phyloP scores from a whole-genome alignment of 2,113 vertebrate genomes.

The Corapipo altera region DNA sequence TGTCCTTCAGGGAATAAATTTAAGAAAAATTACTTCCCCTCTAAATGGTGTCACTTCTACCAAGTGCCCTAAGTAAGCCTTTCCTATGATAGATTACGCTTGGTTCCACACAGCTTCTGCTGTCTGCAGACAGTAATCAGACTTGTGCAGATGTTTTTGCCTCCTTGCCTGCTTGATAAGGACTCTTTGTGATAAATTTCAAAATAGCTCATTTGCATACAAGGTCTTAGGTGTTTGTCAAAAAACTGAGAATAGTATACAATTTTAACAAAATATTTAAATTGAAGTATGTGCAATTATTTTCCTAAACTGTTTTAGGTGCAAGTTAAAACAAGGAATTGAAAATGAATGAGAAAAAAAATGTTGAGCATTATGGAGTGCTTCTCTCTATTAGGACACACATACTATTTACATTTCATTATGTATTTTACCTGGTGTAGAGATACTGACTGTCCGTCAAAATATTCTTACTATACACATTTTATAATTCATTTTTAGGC shows the following conservation, averaged over 20 bases:
- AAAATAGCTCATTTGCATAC: background rate
- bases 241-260: background rate
- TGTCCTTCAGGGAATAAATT: background rate
- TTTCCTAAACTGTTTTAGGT: background rate
- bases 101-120: background rate
- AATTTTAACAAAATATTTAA: background rate
- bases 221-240: fast-evolving
- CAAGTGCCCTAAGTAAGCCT: background rate
- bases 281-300: background rate
- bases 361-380: background rate
- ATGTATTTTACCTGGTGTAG: background rate
- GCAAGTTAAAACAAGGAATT: background rate
- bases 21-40: background rate
- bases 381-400: background rate
- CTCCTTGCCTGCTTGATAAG: background rate
- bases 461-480: background rate
- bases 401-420: background rate
- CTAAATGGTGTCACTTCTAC: background rate
- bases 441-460: background rate
- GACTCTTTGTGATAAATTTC: background rate
- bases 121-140: background rate
- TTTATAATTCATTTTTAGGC: background rate
- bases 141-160: background rate
- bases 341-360: background rate
- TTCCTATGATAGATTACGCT: background rate